These are phyloP conservation scores for Xestia ashworthii DNA, from an alignment of 2,888 invertebrate species.

Conservation along the genomic window DNA sequence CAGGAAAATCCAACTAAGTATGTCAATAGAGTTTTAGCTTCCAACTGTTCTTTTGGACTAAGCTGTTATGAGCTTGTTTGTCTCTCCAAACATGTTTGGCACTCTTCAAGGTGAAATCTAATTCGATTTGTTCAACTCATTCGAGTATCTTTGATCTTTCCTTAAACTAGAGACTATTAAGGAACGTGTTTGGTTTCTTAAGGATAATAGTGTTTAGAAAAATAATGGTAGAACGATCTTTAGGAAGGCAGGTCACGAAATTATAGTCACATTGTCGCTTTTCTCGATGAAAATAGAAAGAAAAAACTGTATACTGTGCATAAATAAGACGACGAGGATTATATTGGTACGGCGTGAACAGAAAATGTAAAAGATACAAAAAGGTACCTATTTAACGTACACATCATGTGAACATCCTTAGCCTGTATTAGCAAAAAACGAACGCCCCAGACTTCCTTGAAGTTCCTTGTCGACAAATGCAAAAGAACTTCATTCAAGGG, in stretches of 20 bases:
- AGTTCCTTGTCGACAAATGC: not conserved
- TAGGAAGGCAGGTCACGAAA: not conserved
- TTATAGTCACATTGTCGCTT: not conserved
- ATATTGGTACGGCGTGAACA: not conserved
- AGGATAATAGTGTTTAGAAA: slow-evolving; percentile 7
- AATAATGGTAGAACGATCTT: not conserved
- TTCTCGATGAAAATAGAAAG: not conserved
- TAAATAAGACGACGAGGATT: not conserved
- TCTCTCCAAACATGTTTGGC: slow-evolving; percentile 19
- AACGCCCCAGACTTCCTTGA: too few species aligned
- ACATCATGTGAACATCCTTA: slow-evolving; percentile 12
- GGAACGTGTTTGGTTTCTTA: slow-evolving; percentile 3
- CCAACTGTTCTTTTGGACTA: not conserved
- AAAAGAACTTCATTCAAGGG: not conserved
- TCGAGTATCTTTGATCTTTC: not conserved
- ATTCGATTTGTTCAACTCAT: not conserved
- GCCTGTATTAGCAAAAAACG: not conserved
- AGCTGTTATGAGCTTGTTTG: slow-evolving; percentile 31
- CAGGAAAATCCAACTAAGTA: slow-evolving; percentile 22
- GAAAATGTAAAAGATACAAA: not conserved
- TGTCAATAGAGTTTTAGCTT: not conserved
- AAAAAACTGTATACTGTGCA: not conserved
- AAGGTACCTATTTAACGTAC: not conserved
- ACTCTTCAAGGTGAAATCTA: slow-evolving; percentile 36
- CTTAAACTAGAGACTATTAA: not conserved